Evolutionary conservation across 1,140 invertebrate species (phyloP), one percentile per base, ranked within the genome.

Genomic region (Bilobella aurantiaca): DNA sequence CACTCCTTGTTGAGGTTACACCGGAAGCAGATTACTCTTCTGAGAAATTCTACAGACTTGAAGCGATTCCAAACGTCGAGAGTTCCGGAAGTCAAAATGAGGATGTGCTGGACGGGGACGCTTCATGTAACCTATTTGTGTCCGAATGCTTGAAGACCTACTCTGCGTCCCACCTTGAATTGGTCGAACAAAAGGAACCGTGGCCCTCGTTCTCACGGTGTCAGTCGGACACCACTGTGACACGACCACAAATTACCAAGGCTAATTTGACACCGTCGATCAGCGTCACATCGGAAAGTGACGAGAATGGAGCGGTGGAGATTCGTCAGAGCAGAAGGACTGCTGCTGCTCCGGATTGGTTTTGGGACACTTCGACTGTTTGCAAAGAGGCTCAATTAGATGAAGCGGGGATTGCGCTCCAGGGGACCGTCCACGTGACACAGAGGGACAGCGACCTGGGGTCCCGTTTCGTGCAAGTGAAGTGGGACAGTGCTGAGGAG

Each of bases 1-100:
- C 87, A 18, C 82, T 84, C 67, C 77, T 88, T 58, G 86, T 90
- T 12, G 88, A 91, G 93, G 90, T 80, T 84, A 93, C 69, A 78
- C 86, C 65, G 91, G 93, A 79, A 92, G 94, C 78, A 91, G 91
- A 83, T 91, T 90, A 53, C 78, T 93, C 47, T 80, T 95, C 69
- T 85, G 94, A 78, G 95, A 96, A 87, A 92, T 96, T 81, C 88
- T 91, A 30, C 87, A 25, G n/a, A 23, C 47, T 73, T 18, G 59
- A 62, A 57, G 56, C 34, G 62, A 58, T 64, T 29, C 49, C 47
- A 34, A 70, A 70, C 64, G 56, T 32, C 0, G 75, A 56, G 49
- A 8, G 21, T 8, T 8, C 21, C 12, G 57, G 25, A 23, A 53
- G 23, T 53, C 14, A 53, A 31, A 57, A 29, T 34, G 59, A 62